phyloP scores from a whole-genome alignment of 2,113 vertebrate species.

The Melospiza georgiana region DNA sequence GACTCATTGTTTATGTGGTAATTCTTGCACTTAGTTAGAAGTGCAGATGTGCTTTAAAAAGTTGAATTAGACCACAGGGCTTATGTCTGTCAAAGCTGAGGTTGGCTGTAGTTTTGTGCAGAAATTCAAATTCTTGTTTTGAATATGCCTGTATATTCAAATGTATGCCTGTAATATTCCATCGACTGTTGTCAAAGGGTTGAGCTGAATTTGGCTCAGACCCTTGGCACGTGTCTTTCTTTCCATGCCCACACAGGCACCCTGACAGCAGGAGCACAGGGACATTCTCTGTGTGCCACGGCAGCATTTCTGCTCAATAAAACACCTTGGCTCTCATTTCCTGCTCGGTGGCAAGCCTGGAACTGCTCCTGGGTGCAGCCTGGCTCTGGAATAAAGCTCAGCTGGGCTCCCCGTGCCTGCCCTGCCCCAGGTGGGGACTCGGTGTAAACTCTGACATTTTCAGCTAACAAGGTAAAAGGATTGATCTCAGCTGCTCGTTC shows the following conservation, averaged over 20 bases:
- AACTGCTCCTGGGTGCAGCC: neutral
- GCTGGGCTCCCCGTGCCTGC: neutral
- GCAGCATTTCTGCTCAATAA: neutral
- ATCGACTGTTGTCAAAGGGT: neutral
- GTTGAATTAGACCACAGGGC: neutral
- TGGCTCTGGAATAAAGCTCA: neutral
- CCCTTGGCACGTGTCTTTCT: neutral
- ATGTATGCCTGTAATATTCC: neutral
- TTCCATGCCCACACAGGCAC: neutral
- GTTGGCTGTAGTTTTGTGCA: neutral
- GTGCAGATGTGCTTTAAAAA: neutral
- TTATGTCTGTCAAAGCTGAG: neutral
- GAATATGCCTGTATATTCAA: neutral
- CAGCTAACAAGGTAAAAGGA: neutral
- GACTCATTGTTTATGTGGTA: neutral
- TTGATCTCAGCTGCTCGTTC: neutral
- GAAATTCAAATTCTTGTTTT: neutral
- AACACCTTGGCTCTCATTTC: neutral
- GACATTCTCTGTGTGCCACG: neutral
- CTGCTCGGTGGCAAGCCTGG: neutral
- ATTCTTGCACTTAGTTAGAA: neutral
- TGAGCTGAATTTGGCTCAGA: neutral
- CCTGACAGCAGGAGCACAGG: fast-evolving
- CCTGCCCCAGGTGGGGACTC: neutral
- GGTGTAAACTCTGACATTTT: fast-evolving